Percentiles rank a stretch among this genome's conserved stretches.
phyloP scores from a whole-genome alignment of 2,113 vertebrate genomes.

The Stercorarius parasiticus region DNA sequence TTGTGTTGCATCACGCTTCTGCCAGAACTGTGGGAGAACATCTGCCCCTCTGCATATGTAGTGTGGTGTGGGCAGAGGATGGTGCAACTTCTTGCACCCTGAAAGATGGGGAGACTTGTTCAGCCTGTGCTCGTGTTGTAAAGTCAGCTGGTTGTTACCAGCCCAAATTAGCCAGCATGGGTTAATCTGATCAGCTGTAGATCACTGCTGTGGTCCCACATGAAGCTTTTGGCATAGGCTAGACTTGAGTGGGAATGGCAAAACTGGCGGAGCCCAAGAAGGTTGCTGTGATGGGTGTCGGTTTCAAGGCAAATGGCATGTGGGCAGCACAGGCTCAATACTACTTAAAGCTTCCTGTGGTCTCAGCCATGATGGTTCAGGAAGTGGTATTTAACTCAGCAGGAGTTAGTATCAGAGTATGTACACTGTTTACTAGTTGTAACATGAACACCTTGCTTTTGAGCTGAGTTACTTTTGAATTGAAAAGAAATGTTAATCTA shows the following conservation, averaged over 20 bases:
- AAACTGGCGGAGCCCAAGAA: not conserved
- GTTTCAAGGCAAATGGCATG: not conserved
- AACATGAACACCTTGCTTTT: not conserved
- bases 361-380: not conserved
- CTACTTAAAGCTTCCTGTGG: not conserved
- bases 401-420: not conserved
- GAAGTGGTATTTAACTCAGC: not conserved
- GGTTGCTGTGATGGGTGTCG: not conserved
- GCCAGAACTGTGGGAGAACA: not conserved
- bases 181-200: not conserved
- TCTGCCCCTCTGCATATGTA: fast-evolving
- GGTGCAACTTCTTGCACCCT: not conserved
- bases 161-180: not conserved
- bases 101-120: not conserved
- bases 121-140: fast-evolving
- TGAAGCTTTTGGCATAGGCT: not conserved
- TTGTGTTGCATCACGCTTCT: not conserved
- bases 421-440: not conserved
- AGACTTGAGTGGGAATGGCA: not conserved
- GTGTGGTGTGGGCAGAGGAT: not conserved
- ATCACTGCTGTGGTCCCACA: not conserved
- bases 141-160: not conserved
- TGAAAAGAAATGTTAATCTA: not conserved
- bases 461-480: not conserved
- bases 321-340: not conserved